Conservation (phyloP, 2,888 invertebrate genomes). For the Ectobius pallidus region DNA sequence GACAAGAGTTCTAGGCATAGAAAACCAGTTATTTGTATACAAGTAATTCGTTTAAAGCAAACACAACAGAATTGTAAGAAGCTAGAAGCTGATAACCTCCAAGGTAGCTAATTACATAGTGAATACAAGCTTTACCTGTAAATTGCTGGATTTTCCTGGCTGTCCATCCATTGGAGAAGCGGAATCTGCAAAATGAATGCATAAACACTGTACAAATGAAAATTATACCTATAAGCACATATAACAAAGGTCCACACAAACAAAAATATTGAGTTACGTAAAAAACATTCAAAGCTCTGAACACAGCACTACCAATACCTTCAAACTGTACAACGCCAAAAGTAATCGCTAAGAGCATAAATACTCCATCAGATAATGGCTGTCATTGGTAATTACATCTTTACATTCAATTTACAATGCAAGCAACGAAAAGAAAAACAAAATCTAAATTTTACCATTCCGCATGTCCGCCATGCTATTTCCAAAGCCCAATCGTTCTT, state of each 20-base stretch:
- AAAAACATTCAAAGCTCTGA: not conserved
- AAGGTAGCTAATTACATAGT: too few species aligned
- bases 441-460: not conserved
- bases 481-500: not conserved
- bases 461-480: constrained; percentile 8
- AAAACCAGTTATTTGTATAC: too few species aligned
- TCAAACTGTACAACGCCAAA: too few species aligned
- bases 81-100: too few species aligned
- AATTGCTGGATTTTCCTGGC: not conserved
- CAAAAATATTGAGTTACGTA: not conserved
- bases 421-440: not conserved
- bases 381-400: not conserved
- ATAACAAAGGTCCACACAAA: not conserved
- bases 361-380: too few species aligned
- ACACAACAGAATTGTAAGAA: too few species aligned
- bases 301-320: too few species aligned
- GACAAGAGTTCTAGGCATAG: too few species aligned
- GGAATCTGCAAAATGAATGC: not conserved
- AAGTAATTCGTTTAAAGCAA: too few species aligned
- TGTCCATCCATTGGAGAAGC: constrained; percentile 1
- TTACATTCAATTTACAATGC: not conserved
- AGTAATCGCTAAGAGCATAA: too few species aligned
- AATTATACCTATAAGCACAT: too few species aligned
- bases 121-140: constrained; percentile 3
- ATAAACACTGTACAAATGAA: not conserved